Percentiles rank a stretch among this genome's conserved stretches.
phyloP scores from a whole-genome alignment of 2,888 invertebrate species.

The Zygaena filipendulae region DNA sequence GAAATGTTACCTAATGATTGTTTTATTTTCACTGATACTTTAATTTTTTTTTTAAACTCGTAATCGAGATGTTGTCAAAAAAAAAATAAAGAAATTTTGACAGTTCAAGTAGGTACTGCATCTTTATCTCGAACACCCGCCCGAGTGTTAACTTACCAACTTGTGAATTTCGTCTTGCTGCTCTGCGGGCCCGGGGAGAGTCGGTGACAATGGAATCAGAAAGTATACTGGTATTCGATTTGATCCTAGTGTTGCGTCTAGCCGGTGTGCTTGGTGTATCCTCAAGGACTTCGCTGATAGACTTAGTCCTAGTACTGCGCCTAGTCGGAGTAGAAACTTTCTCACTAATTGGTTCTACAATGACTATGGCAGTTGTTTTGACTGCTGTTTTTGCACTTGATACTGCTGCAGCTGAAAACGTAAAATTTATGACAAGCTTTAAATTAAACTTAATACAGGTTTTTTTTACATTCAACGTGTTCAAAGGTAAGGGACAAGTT shows the following conservation, averaged over 20 bases:
- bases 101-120: too few relatives aligned
- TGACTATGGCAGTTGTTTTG: conserved; percentile 33
- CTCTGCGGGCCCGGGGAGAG: conserved; percentile 52
- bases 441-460: too few relatives aligned
- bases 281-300: conserved; percentile 27
- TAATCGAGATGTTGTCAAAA: too few relatives aligned
- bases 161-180: conserved; percentile 41
- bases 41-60: neutral
- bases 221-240: conserved; percentile 36
- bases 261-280: conserved; percentile 37
- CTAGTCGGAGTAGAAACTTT: conserved; percentile 40
- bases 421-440: too few relatives aligned
- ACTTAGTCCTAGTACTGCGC: conserved; percentile 38
- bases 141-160: conserved; percentile 47
- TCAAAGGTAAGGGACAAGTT: too few relatives aligned
- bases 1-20: neutral
- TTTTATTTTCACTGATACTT: neutral
- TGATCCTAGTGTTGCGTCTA: conserved; percentile 39
- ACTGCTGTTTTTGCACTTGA: conserved; percentile 29
- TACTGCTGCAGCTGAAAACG: too few relatives aligned
- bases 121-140: too few relatives aligned
- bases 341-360: conserved; percentile 26
- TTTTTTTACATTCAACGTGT: too few relatives aligned
- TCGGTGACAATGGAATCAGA: conserved; percentile 20
- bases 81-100: too few relatives aligned